Evolutionary conservation across 2,888 invertebrate species (phyloP), one percentile per base, ranked within the genome.

Genomic region (Ochropacha duplaris): DNA sequence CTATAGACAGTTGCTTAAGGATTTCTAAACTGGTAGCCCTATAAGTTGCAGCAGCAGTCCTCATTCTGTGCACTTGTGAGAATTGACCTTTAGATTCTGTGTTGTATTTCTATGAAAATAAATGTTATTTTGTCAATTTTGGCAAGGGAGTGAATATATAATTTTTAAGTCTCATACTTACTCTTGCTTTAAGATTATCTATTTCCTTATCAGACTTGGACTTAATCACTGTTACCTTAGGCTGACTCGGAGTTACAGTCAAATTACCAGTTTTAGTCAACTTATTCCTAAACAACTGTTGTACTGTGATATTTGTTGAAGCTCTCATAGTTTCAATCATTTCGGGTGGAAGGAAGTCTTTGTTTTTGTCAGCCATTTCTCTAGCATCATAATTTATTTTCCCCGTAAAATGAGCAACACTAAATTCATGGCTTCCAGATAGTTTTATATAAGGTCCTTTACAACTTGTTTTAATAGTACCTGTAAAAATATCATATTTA

Each of bases 331-430:
- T 95, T 87, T 97, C 97, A 58, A 97, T 96, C 92, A 98, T 95
- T 91, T 98, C 98, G 0, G 97, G 96, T 0, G 98, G 96, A 14
- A 98, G 93, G 78, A 98, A 98, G 82, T 98, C 98, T 56, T 97
- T 95, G 88, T 99, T 99, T 84, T 97, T 97, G 72, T 97, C 96
- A 24, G 97, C 94, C 93, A 98, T 97, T 78, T 97, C 96, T 64
- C 95, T 94, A 0, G 95, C 95, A 74, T 97, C 96, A 83, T 99
- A 99, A 70, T 94, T 95, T 14, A 98, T 95, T 87, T 96, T 96
- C 19, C 98, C 98, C 14, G 98, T 98, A 79, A 96, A 99, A 87
- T 99, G 99, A 24, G 97, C 96, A 24, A 98, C 95, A 26, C 95
- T 95, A 75, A 98, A 98, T 82, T 96, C 95, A 77, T 96, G 94